These are phyloP conservation scores for Agrotis exclamationis DNA, from an alignment of 2,888 invertebrate species.

Conservation along the genomic window DNA sequence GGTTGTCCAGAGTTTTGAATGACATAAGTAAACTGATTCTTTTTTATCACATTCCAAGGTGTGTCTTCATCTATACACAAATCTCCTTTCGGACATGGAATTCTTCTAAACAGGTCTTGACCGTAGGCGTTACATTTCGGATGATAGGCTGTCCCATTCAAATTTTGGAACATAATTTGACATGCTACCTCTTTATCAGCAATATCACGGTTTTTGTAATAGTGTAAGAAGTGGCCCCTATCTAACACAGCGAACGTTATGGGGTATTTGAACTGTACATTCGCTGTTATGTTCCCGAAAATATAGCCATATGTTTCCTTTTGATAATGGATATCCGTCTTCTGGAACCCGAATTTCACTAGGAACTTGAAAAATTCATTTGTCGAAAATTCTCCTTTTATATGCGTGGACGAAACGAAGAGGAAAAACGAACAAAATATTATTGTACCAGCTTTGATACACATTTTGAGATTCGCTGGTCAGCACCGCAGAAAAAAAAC, in stretches of 20 bases:
- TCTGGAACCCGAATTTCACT: slow-evolving; percentile 99
- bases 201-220: slow-evolving; percentile 94
- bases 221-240: slow-evolving; percentile 96
- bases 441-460: slow-evolving; percentile 74
- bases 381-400: slow-evolving; percentile 87
- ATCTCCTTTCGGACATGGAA: slow-evolving; percentile 95
- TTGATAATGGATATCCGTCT: slow-evolving; percentile 96
- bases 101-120: slow-evolving; percentile 94
- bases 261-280: slow-evolving; percentile 92
- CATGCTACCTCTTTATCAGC: slow-evolving; percentile 94
- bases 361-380: slow-evolving; percentile 97
- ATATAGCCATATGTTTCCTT: slow-evolving; percentile 98
- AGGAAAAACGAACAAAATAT: slow-evolving; percentile 75
- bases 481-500: slow-evolving; percentile 51
- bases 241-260: slow-evolving; percentile 97
- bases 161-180: slow-evolving; percentile 95
- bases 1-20: slow-evolving; percentile 97
- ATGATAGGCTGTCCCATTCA: slow-evolving; percentile 96
- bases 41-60: slow-evolving; percentile 95
- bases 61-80: slow-evolving; percentile 97
- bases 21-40: slow-evolving; percentile 98
- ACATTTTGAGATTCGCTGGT: slow-evolving; percentile 77
- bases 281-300: slow-evolving; percentile 98
- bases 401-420: slow-evolving; percentile 79
- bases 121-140: slow-evolving; percentile 95